Percentiles rank a stretch among this genome's conserved stretches.
phyloP scores from a whole-genome alignment of 2,888 invertebrate species.

The Aporophyla lueneburgensis region DNA sequence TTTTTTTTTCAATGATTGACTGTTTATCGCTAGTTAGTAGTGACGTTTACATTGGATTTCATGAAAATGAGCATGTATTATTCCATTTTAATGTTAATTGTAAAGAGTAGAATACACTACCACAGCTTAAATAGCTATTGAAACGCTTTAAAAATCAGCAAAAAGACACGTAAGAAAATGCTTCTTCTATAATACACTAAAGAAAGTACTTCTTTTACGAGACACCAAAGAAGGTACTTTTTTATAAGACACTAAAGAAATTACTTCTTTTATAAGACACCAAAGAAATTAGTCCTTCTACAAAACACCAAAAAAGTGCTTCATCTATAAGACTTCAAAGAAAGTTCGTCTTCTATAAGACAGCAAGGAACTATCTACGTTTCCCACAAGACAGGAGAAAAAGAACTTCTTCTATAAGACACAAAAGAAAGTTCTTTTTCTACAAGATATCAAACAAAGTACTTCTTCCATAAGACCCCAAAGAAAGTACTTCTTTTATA shows the following conservation, averaged over 20 bases:
- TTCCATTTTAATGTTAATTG: constrained; percentile 42
- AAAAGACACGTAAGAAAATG: neutral
- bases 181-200: neutral
- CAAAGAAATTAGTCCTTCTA: neutral
- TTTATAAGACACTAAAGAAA: too few species aligned
- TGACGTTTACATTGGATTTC: constrained; percentile 28
- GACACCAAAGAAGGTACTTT: too few species aligned
- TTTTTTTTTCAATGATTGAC: constrained; percentile 29
- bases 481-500: neutral
- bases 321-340: neutral
- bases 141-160: neutral
- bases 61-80: constrained; percentile 15
- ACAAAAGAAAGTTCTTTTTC: too few species aligned
- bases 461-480: neutral
- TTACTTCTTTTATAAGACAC: neutral
- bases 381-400: neutral
- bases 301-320: too few species aligned
- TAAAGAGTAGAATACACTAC: neutral
- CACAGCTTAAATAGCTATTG: neutral
- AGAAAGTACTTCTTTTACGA: too few species aligned
- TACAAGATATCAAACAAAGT: too few species aligned
- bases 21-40: constrained; percentile 20
- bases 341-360: neutral
- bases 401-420: too few species aligned
- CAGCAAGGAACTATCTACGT: too few species aligned